phyloP scores from a whole-genome alignment of 1,140 invertebrate genomes.

The Gyrodactylus bullatarudis region DNA sequence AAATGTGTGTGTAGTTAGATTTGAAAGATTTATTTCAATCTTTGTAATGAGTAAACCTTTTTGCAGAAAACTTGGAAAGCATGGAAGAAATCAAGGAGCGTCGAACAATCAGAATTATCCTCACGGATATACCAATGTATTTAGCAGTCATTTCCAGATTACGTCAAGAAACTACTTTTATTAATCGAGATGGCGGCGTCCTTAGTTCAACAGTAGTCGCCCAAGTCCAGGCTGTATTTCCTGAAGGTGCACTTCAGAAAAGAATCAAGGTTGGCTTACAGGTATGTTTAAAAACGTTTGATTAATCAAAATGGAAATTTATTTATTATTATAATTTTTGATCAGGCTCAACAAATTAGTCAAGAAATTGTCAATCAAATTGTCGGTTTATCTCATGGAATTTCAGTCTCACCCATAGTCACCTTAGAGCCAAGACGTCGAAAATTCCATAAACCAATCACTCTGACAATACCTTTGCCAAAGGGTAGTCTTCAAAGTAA shows the following conservation, averaged over 20 bases:
- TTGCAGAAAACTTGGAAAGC: slow-evolving; percentile 3
- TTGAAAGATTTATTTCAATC: too few relatives aligned
- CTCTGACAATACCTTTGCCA: slow-evolving; percentile 66
- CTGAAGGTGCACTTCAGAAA: slow-evolving; percentile 52
- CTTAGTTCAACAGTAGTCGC: slow-evolving; percentile 71
- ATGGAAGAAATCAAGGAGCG: slow-evolving; percentile 25
- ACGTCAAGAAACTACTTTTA: slow-evolving; percentile 68
- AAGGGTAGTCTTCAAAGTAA: slow-evolving; percentile 32
- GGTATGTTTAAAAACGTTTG: neutral
- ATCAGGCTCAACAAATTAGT: neutral
- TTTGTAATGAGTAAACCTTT: too few relatives aligned
- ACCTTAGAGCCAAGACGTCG: slow-evolving; percentile 67
- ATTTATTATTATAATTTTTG: neutral
- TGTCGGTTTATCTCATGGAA: slow-evolving; percentile 26
- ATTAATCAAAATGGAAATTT: slow-evolving; percentile 32
- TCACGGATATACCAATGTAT: slow-evolving; percentile 79
- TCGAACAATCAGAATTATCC: slow-evolving; percentile 55
- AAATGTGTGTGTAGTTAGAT: too few relatives aligned
- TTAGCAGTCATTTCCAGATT: slow-evolving; percentile 74
- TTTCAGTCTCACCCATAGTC: slow-evolving; percentile 75
- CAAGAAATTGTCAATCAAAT: neutral
- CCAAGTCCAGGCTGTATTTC: slow-evolving; percentile 80
- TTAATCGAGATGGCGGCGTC: slow-evolving; percentile 78
- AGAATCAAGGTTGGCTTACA: slow-evolving; percentile 16
- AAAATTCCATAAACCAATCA: slow-evolving; percentile 89